A percentile compares a stretch with the other conserved stretches of the same genome.
Conservation (phyloP, 2,888 invertebrate species). For the Lordiphosa andalusiaca region DNA sequence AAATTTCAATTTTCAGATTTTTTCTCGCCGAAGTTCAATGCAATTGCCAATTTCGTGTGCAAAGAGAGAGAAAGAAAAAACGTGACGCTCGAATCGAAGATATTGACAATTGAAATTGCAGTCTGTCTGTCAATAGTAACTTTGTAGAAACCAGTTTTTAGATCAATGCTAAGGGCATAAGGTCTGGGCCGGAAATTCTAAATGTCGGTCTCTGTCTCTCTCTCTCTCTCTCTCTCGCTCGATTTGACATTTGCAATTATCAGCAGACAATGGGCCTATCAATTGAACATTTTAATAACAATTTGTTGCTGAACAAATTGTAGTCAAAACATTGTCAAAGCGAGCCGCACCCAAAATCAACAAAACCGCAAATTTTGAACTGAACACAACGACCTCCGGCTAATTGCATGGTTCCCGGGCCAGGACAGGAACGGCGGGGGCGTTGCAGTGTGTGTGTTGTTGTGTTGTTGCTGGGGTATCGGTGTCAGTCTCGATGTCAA, state of each 20-base stretch:
- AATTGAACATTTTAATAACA: slow-evolving; percentile 48
- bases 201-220: too few relatives aligned
- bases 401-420: slow-evolving; percentile 51
- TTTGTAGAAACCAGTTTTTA: slow-evolving; percentile 2
- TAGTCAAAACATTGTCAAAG: slow-evolving; percentile 52
- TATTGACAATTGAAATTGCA: slow-evolving; percentile 71
- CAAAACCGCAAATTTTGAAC: slow-evolving; percentile 38
- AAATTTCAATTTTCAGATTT: slow-evolving; percentile 46
- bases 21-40: slow-evolving; percentile 57
- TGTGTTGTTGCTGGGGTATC: slow-evolving; percentile 8
- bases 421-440: slow-evolving; percentile 26
- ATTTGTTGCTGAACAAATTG: slow-evolving; percentile 61
- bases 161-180: slow-evolving; percentile 28
- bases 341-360: slow-evolving; percentile 48
- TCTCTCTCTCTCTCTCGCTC: background rate
- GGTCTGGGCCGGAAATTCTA: slow-evolving; percentile 16
- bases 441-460: slow-evolving; percentile 28
- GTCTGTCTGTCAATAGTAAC: slow-evolving; percentile 31
- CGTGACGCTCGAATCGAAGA: slow-evolving; percentile 62
- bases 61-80: slow-evolving; percentile 30
- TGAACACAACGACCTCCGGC: slow-evolving; percentile 60
- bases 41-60: slow-evolving; percentile 47
- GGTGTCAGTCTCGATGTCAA: slow-evolving; percentile 8
- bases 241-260: slow-evolving; percentile 30
- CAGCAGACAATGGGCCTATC: slow-evolving; percentile 44